Percentiles rank a stretch among this genome's conserved stretches.
Evolutionary conservation across 2,797 vertebrate species (phyloP).

Genomic region (Falco naumanni): DNA sequence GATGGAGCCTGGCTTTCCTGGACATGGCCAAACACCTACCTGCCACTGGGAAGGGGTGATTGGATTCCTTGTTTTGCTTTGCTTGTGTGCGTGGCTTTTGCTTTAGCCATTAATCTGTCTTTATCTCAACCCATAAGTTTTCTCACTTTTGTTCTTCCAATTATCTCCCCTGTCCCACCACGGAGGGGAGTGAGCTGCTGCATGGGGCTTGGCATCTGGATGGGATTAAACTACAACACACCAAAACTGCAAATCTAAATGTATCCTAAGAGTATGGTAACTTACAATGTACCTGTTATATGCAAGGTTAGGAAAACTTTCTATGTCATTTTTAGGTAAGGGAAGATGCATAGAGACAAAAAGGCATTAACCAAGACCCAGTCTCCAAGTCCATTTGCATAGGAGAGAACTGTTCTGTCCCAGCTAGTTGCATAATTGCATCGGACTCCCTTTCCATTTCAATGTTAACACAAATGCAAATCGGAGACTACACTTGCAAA

Average conservation of each 20-base stretch:
- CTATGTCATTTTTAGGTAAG: neutral
- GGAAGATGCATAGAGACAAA: neutral
- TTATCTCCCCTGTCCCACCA: too few relatives aligned
- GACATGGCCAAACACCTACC: too few relatives aligned
- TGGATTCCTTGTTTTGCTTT: too few relatives aligned
- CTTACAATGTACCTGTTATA: neutral
- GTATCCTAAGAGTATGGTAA: neutral
- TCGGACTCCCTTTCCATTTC: neutral
- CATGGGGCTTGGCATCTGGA: too few relatives aligned
- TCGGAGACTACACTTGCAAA: neutral
- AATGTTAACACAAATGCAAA: neutral
- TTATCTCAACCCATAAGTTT: too few relatives aligned
- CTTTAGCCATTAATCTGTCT: too few relatives aligned
- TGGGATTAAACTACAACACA: too few relatives aligned
- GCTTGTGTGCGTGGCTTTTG: too few relatives aligned
- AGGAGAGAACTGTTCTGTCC: neutral
- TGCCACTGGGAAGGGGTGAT: too few relatives aligned
- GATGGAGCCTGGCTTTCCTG: too few relatives aligned
- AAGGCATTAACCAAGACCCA: neutral
- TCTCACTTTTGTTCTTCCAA: too few relatives aligned
- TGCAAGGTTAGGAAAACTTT: neutral
- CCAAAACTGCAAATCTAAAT: neutral
- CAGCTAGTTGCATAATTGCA: neutral
- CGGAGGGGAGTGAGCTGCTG: too few relatives aligned
- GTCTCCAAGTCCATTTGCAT: fast-evolving